Conservation (phyloP, 30 jellyfish, hydroid and myxozoan genomes). For the Aurelia sp. region DNA sequence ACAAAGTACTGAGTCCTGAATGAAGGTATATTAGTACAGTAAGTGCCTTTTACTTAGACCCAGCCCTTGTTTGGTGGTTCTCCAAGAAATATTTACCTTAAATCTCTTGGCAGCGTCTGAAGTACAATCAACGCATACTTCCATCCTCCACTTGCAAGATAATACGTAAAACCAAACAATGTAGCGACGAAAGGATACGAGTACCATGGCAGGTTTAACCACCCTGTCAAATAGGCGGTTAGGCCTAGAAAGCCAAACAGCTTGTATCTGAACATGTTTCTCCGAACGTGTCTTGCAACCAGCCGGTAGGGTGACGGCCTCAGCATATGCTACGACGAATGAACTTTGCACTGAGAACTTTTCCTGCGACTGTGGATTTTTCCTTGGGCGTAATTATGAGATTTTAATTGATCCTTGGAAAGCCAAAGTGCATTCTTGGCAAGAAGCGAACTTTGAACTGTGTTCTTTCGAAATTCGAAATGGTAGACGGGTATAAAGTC, state of each 20-base stretch:
- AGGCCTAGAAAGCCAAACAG: conserved; percentile 55
- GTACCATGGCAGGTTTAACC: conserved; percentile 59
- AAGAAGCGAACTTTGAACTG: too few relatives aligned
- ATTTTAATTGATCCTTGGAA: too few relatives aligned
- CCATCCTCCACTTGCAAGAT: conserved; percentile 82
- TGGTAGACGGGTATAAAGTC: too few relatives aligned
- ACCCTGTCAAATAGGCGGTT: conserved; percentile 43
- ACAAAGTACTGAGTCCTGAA: too few relatives aligned
- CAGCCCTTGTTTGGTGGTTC: too few relatives aligned
- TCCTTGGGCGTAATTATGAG: background rate
- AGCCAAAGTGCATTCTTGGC: too few relatives aligned
- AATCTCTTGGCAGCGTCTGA: conserved; percentile 63
- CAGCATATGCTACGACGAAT: conserved; percentile 9
- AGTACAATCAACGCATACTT: conserved; percentile 23
- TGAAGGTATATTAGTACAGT: too few relatives aligned
- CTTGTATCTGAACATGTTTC: conserved; percentile 35
- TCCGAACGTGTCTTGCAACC: conserved; percentile 41
- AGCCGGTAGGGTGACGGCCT: conserved; percentile 12
- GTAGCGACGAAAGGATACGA: conserved; percentile 31
- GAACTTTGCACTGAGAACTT: background rate
- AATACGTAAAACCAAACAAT: conserved; percentile 20
- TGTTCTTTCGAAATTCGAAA: too few relatives aligned
- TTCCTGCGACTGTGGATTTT: background rate
- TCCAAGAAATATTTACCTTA: conserved; percentile 24
- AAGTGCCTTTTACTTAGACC: too few relatives aligned